Percentiles rank a stretch among this genome's conserved stretches.
phyloP scores from a whole-genome alignment of 1,140 invertebrate species.

The Lepidurus packardi region DNA sequence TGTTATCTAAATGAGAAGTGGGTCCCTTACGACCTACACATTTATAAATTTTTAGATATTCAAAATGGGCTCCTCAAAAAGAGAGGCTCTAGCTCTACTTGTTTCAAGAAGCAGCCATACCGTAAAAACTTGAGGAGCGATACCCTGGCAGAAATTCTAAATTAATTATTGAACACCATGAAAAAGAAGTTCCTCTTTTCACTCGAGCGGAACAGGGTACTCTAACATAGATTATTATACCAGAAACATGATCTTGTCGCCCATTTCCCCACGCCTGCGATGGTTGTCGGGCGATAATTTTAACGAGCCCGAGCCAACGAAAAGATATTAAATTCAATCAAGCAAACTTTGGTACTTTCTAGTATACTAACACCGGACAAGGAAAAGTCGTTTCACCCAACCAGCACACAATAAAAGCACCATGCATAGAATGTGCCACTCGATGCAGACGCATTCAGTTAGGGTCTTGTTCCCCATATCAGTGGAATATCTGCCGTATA shows the following conservation, averaged over 20 bases:
- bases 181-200: not conserved
- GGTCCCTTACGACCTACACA: too few species aligned
- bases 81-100: too few species aligned
- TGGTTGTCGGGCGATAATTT: slow-evolving; percentile 7
- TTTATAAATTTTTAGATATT: too few species aligned
- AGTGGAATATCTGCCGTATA: not conserved
- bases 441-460: slow-evolving; percentile 12
- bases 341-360: not conserved
- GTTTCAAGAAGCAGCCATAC: too few species aligned
- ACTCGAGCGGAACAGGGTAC: not conserved
- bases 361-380: not conserved
- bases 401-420: not conserved
- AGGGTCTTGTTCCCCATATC: not conserved
- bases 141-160: not conserved
- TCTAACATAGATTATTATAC: not conserved
- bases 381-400: not conserved
- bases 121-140: not conserved
- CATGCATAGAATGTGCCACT: not conserved
- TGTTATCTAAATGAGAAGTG: too few species aligned
- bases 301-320: not conserved
- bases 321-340: slow-evolving; percentile 7
- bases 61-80: too few species aligned
- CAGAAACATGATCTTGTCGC: not conserved
- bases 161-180: not conserved
- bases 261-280: not conserved